Evolutionary conservation across 2,113 vertebrate species (phyloP), one percentile per base, ranked within the genome.

Genomic region (Laticauda laticaudata): DNA sequence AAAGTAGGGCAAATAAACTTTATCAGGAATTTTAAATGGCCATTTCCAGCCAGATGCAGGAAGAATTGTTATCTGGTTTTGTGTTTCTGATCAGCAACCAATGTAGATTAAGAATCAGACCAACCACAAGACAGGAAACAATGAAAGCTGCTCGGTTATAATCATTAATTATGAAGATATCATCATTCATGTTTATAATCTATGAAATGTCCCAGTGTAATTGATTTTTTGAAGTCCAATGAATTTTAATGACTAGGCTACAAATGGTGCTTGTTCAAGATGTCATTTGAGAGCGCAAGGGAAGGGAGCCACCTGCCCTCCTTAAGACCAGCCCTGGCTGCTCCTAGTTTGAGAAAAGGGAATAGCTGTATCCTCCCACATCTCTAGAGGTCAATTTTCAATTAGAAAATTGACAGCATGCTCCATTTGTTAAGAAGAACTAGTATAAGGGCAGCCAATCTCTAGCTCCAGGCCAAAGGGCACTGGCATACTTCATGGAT

Each of bases 121-220:
- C 91, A 93, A 69, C 64, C 92, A 92, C 75, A 91, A 95, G 94
- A 92, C 95, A 95, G 92, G n/a, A 88, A 93, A 90, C 93, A 94
- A 94, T 94, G 95, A 95, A 90, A 95, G 69, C 92, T 91, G 54
- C 93, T 95, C 90, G 94, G 88, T 94, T 92, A 51, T 92, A 95
- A 93, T 94, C 87, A 86, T 96, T 96, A 96, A 94, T 95, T 94
- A 95, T 86, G 94, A 96, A 95, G 94, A 96, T 96, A 92, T 54
- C 85, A 96, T 96, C 94, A 91, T 59, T 96, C 91, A 87, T 85
- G 18, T 95, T 95, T 95, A 85, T 93, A 93, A 94, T 94, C 90
- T 95, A 61, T 86, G 91, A 96, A 92, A 90, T 91, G 89, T 94
- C 89, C 81, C 51, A 20, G 45, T 54, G 51, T 91, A 95, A 92